Base-by-base conservation (phyloP, 2,113 vertebrate genomes). In the Neofelis nebulosa region DNA sequence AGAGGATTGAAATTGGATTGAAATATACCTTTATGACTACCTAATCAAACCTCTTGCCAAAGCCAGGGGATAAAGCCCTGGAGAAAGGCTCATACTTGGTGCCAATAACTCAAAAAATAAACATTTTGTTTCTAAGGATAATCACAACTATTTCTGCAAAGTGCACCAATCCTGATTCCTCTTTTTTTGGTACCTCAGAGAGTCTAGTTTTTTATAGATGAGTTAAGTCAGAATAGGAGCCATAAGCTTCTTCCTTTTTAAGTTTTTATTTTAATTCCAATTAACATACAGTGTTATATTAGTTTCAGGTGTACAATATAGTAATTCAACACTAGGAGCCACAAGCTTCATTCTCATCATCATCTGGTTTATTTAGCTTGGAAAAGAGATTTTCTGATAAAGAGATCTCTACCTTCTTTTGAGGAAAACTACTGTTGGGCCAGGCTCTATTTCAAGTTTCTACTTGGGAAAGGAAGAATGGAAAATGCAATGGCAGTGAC, bases 331-430 rank as follows among this genome's bases (percentile, higher is more conserved):
- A 76, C 25, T 8, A 48, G 74, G 19, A 71, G 25, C 15, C 41
- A 63, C 48, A 68, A 36, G 5, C 31, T 94, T 89, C 68, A 81
- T 57, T 85, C 61, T 89, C 18, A 91, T 50, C 7, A 66, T 36
- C 69, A 66, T 38, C 66, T 84, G 48, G 10, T 68, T 95, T 93
- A 94, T 94, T 93, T 93, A 61, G 81, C 25, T 80, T 76, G 89
- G 63, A 76, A 89, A 92, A 73, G 33, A 61, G n/a, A 45, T 98
- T 94, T 91, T 93, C 50, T 94, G 41, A 81, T 82, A 79, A 81
- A 52, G 27, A 96, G 36, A 66, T 38, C 21, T 33, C 79, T 61
- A 74, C 2, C 36, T 89, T 93, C 41, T 93, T 96, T 45, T 61
- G 61, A 86, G 57, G 68, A 93, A 90, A 38, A 31, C 31, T 27